These are phyloP conservation scores for Lethocerus indicus DNA, from an alignment of 1,140 invertebrate species.

Conservation along the genomic window DNA sequence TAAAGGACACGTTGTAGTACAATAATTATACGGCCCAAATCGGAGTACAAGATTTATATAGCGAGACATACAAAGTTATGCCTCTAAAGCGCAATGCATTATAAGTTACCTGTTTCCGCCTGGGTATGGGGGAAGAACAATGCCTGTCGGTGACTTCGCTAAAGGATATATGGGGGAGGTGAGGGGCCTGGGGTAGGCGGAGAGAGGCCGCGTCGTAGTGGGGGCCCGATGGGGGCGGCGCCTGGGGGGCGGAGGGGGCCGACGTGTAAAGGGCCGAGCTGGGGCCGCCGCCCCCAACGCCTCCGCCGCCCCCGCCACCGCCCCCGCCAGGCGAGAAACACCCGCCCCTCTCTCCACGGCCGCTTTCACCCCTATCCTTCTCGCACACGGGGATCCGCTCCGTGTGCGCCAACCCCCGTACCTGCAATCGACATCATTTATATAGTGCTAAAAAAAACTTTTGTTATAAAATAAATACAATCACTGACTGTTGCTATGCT, in stretches of 20 bases:
- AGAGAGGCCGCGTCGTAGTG: slow-evolving; percentile 2
- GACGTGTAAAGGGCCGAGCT: slow-evolving; percentile 21
- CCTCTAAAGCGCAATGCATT: no score
- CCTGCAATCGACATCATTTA: slow-evolving; percentile 21
- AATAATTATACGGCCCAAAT: no score
- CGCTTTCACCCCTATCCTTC: slow-evolving; percentile 19
- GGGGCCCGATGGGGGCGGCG: slow-evolving; percentile 17
- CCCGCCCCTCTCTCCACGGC: no score
- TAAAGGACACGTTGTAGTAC: no score
- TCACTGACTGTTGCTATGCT: no score
- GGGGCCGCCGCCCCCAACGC: no score
- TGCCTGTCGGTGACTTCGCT: slow-evolving; percentile 22
- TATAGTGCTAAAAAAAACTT: no score
- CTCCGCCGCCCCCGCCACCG: no score
- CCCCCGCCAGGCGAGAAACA: no score
- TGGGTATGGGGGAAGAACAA: slow-evolving; percentile 52
- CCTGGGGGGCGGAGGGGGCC: slow-evolving; percentile 17
- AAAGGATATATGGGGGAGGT: slow-evolving; percentile 32
- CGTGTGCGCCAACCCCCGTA: slow-evolving; percentile 57
- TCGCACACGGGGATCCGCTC: slow-evolving; percentile 26
- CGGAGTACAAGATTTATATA: no score
- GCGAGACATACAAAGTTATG: no score
- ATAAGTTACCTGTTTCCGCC: slow-evolving; percentile 44
- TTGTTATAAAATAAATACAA: no score
- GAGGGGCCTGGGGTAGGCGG: slow-evolving; percentile 23